Conservation (phyloP, 2,113 vertebrate species). For the Drymodes brunneopygia region DNA sequence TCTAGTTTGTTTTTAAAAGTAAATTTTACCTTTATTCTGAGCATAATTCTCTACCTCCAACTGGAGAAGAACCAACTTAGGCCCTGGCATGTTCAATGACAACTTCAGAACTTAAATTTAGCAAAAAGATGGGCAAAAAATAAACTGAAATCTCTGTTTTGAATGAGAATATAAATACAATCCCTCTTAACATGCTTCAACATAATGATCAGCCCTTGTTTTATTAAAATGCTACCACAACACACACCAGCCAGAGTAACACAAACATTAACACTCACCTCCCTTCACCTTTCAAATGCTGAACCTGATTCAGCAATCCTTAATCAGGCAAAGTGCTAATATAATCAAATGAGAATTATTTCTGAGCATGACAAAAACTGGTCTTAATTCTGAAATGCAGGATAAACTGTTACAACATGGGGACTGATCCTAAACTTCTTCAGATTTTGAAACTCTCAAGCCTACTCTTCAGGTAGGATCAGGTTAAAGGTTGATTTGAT, state of each 20-base stretch:
- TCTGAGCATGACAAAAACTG: not conserved
- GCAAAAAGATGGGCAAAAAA: not conserved
- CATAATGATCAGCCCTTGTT: not conserved
- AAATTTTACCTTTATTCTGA: not conserved
- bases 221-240: not conserved
- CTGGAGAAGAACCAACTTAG: not conserved
- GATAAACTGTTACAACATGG: not conserved
- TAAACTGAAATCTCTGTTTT: not conserved
- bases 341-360: not conserved
- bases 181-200: not conserved
- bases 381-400: not conserved
- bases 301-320: not conserved
- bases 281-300: not conserved
- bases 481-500: not conserved
- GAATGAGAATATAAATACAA: not conserved
- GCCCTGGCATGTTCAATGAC: not conserved
- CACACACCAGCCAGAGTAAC: not conserved
- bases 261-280: not conserved
- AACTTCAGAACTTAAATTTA: not conserved
- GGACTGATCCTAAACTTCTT: not conserved
- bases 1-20: not conserved
- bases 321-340: not conserved
- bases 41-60: not conserved
- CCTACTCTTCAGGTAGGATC: not conserved
- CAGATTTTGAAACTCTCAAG: not conserved